These are phyloP conservation scores for Pan paniscus DNA, from an alignment of 2,113 vertebrate genomes.

Conservation along the genomic window DNA sequence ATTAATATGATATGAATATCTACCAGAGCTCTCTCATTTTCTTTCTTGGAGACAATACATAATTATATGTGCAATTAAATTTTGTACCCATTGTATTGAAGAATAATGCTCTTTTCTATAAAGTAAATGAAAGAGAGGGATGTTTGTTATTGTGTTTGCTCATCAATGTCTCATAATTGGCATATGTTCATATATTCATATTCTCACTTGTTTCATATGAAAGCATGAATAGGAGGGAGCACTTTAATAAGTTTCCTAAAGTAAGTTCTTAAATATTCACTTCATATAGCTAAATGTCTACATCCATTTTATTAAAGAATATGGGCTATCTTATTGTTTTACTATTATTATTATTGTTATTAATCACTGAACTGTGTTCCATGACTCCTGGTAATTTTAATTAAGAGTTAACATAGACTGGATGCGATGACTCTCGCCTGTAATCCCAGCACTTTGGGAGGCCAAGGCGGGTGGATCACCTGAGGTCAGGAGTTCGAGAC, in stretches of 20 bases:
- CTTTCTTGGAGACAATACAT: constrained; percentile 27
- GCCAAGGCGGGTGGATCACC: too few relatives aligned
- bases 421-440: too few relatives aligned
- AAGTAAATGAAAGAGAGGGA: constrained; percentile 19
- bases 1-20: constrained; percentile 13
- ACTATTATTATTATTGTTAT: neutral
- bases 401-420: neutral
- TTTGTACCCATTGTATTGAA: neutral
- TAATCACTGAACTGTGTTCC: neutral
- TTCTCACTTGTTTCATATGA: neutral
- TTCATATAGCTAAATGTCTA: neutral
- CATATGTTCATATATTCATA: constrained; percentile 24
- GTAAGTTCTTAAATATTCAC: neutral
- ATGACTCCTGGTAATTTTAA: neutral
- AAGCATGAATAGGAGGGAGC: neutral
- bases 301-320: neutral
- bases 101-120: constrained; percentile 41
- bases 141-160: neutral
- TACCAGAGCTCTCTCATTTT: constrained; percentile 45
- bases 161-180: neutral
- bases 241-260: neutral
- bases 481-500: too few relatives aligned
- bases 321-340: neutral
- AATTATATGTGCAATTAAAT: constrained; percentile 41
- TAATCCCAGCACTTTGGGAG: too few relatives aligned